Percentiles rank a stretch among this genome's conserved stretches.
phyloP scores from a whole-genome alignment of 2,888 invertebrate genomes.

The Tipula unca region DNA sequence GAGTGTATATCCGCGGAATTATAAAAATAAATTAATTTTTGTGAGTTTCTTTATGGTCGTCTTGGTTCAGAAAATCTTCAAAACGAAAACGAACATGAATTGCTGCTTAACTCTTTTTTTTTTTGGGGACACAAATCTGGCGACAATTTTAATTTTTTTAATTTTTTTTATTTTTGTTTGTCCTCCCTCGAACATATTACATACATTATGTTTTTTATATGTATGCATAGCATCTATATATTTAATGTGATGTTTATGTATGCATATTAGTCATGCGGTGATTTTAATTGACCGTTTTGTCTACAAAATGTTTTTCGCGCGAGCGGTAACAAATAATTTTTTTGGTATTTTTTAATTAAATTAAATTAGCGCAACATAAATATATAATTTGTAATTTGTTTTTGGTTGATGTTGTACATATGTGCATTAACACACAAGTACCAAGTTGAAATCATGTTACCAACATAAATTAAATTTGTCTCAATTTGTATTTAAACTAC shows the following conservation, averaged over 20 bases:
- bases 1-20: neutral
- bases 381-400: neutral
- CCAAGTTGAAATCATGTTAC: too few relatives aligned
- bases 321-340: neutral
- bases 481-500: too few relatives aligned
- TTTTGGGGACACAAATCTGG: slow-evolving; percentile 14
- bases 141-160: neutral
- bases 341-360: neutral
- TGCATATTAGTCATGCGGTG: slow-evolving; percentile 8
- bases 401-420: too few relatives aligned
- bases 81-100: neutral
- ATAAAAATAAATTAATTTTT: neutral
- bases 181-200: neutral
- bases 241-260: neutral
- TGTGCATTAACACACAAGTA: too few relatives aligned
- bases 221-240: neutral
- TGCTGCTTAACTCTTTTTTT: neutral
- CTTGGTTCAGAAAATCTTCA: neutral
- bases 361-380: neutral
- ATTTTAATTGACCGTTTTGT: slow-evolving; percentile 14
- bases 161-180: neutral
- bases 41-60: neutral
- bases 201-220: neutral
- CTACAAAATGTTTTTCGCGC: neutral
- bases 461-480: too few relatives aligned